phyloP scores from a whole-genome alignment of 2,113 vertebrate species.

The Neomonachus schauinslandi region DNA sequence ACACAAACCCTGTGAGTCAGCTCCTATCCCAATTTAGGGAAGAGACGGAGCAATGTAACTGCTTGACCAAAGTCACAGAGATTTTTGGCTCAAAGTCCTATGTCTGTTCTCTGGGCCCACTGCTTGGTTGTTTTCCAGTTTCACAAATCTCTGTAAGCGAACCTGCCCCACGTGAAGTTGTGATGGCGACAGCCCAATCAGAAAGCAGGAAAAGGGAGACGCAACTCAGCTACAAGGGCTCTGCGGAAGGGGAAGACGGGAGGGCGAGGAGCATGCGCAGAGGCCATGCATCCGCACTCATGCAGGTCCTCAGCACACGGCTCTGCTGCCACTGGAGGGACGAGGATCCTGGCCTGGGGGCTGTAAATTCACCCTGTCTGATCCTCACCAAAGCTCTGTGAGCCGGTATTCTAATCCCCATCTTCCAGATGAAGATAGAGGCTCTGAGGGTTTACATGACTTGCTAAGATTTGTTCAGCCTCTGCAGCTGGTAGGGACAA shows the following conservation, averaged over 20 bases:
- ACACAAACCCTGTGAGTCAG: not conserved
- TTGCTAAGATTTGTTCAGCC: not conserved
- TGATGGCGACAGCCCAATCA: not conserved
- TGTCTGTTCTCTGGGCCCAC: not conserved
- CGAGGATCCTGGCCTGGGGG: not conserved
- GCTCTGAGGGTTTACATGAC: not conserved
- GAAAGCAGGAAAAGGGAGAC: not conserved
- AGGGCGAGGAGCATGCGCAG: rapidly evolving
- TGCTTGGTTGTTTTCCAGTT: not conserved
- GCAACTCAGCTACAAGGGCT: not conserved
- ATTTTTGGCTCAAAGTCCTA: not conserved
- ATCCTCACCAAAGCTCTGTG: not conserved
- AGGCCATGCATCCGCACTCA: rapidly evolving
- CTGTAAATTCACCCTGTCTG: too few relatives aligned
- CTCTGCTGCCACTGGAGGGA: not conserved
- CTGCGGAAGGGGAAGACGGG: not conserved
- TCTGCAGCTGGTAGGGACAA: not conserved
- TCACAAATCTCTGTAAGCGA: not conserved
- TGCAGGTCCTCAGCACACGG: rapidly evolving
- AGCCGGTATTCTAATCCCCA: too few relatives aligned
- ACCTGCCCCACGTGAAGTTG: not conserved
- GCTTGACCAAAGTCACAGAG: not conserved
- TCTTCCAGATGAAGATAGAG: not conserved
- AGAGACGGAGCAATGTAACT: not conserved
- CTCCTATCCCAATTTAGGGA: not conserved